Evolutionary conservation across 2,888 invertebrate genomes (phyloP).

Genomic region (Nymphalis urticae): DNA sequence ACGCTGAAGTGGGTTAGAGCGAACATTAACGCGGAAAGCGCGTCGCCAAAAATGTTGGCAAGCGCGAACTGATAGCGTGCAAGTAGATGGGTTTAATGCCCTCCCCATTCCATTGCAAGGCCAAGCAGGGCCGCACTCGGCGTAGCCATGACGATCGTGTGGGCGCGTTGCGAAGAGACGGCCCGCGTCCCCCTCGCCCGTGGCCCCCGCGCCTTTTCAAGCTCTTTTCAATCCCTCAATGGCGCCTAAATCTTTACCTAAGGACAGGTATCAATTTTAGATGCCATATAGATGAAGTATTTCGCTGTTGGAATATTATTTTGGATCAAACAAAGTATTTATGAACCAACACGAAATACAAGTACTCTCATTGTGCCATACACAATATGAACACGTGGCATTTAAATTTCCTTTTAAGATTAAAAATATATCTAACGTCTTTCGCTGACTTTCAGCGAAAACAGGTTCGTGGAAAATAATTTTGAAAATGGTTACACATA

Average conservation of each 20-base stretch:
- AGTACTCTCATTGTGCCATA: too few species aligned
- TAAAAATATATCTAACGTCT: not conserved
- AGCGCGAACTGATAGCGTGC: constrained; percentile 72
- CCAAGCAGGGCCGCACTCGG: constrained; percentile 79
- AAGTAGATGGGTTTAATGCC: constrained; percentile 78
- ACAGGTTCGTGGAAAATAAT: not conserved
- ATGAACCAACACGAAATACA: not conserved
- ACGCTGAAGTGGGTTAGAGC: constrained; percentile 41
- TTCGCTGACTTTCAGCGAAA: not conserved
- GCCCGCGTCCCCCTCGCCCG: constrained; percentile 47
- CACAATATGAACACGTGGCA: constrained; percentile 2
- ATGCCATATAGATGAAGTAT: constrained; percentile 22
- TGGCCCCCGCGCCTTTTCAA: constrained; percentile 57
- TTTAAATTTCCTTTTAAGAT: not conserved
- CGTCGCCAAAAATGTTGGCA: constrained; percentile 66
- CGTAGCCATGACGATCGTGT: constrained; percentile 73
- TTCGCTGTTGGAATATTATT: not conserved
- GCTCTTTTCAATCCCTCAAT: constrained; percentile 77
- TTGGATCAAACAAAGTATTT: not conserved
- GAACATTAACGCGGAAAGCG: constrained; percentile 60
- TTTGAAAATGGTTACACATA: too few species aligned
- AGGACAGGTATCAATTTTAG: constrained; percentile 54
- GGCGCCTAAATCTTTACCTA: constrained; percentile 71
- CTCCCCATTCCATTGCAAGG: constrained; percentile 82
- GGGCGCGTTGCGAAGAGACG: constrained; percentile 74